Conservation (phyloP, 2,888 invertebrate genomes). For the Alentia gelatinosa region DNA sequence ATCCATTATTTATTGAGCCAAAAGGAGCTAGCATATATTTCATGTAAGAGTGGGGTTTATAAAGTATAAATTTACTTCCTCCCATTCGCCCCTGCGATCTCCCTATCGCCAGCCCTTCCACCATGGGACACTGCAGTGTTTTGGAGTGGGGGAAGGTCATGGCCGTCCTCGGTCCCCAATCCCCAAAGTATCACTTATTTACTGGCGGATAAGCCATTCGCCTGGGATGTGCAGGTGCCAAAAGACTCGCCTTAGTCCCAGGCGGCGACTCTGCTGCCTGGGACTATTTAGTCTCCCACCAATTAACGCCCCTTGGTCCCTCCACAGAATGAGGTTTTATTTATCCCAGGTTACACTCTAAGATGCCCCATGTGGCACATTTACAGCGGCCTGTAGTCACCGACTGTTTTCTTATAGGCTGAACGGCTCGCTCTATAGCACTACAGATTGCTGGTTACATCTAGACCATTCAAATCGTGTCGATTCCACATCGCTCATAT, state of each 20-base stretch:
- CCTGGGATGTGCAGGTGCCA: neutral
- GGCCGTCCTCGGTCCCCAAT: neutral
- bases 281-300: conserved; percentile 2
- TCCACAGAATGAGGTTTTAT: conserved; percentile 37
- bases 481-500: neutral
- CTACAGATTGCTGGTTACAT: no score
- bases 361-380: neutral
- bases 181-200: conserved; percentile 17
- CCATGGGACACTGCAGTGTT: no score
- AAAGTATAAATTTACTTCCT: no score
- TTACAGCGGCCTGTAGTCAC: no score
- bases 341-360: neutral
- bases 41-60: no score
- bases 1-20: no score
- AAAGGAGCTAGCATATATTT: no score
- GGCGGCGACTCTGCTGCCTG: neutral
- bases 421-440: no score
- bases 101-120: no score
- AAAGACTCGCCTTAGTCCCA: neutral
- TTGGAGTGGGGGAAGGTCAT: neutral
- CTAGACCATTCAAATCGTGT: neutral
- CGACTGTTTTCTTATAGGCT: no score
- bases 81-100: no score
- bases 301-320: conserved; percentile 26
- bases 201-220: neutral